phyloP scores from a whole-genome alignment of 2,888 invertebrate genomes.

The Zygothrica quintamaculata region DNA sequence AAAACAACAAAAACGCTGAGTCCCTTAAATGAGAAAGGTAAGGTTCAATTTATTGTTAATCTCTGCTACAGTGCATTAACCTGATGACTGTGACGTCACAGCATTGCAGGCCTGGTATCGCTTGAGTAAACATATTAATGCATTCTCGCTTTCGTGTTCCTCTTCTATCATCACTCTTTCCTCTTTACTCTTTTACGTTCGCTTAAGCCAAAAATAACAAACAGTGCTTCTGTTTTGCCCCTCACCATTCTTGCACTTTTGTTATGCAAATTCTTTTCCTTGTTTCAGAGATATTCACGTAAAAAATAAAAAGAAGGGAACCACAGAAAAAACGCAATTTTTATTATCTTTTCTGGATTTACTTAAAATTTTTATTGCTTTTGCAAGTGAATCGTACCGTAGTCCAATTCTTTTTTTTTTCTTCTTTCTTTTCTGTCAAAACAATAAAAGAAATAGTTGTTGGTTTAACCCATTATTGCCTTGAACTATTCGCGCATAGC shows the following conservation, averaged over 20 bases:
- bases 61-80: constrained; percentile 62
- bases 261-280: constrained; percentile 73
- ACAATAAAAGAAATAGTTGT: constrained; percentile 3
- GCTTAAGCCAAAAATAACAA: constrained; percentile 71
- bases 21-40: constrained; percentile 67
- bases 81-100: constrained; percentile 45
- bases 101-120: constrained; percentile 35
- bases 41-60: constrained; percentile 58
- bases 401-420: constrained; percentile 8
- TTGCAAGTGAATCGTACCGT: constrained; percentile 34
- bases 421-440: too few relatives aligned
- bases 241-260: constrained; percentile 39
- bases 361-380: constrained; percentile 54
- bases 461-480: constrained; percentile 33
- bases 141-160: constrained; percentile 28
- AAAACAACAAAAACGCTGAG: constrained; percentile 41
- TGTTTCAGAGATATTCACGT: constrained; percentile 47
- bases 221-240: constrained; percentile 17
- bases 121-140: constrained; percentile 59
- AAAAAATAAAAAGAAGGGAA: constrained; percentile 22
- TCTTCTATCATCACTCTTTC: constrained; percentile 6
- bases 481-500: not conserved
- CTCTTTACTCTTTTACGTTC: constrained; percentile 31
- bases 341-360: constrained; percentile 47
- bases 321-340: constrained; percentile 42